Conservation (phyloP, 1,140 invertebrate species). For the Bombus confusus region DNA sequence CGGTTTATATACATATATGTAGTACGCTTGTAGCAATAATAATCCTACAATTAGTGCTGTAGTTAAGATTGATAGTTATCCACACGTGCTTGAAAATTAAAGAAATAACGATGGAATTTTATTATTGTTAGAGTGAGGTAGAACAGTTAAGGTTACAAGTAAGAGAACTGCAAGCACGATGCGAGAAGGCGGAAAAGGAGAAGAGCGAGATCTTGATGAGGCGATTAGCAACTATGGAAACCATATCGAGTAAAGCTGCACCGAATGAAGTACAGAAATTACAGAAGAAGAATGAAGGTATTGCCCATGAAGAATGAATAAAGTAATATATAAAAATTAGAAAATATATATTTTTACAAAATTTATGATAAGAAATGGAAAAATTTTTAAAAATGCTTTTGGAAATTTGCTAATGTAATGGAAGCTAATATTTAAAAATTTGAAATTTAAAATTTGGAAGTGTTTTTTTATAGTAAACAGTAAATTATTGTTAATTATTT, state of each 20-base stretch:
- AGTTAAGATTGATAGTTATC: neutral
- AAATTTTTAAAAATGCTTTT: too few species aligned
- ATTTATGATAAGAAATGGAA: neutral
- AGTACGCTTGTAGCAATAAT: slow-evolving; percentile 11
- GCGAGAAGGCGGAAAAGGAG: slow-evolving; percentile 91
- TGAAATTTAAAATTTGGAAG: too few species aligned
- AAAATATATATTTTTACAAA: neutral
- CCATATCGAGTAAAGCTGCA: slow-evolving; percentile 86
- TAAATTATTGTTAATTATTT: neutral
- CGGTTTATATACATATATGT: neutral
- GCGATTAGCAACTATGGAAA: slow-evolving; percentile 89
- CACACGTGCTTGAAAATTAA: neutral
- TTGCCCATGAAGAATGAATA: neutral
- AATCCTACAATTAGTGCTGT: neutral
- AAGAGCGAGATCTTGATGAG: slow-evolving; percentile 93
- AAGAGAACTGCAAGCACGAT: slow-evolving; percentile 85
- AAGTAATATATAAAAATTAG: neutral
- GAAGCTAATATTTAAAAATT: too few species aligned
- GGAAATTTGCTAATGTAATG: too few species aligned
- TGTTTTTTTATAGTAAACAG: too few species aligned
- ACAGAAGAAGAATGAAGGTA: slow-evolving; percentile 92
- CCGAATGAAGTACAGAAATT: slow-evolving; percentile 90
- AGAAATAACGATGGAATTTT: slow-evolving; percentile 81
- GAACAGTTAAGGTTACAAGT: slow-evolving; percentile 86
- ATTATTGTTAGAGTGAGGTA: slow-evolving; percentile 86